A percentile compares a stretch with the other conserved stretches of the same genome.
phyloP scores from a whole-genome alignment of 1,140 invertebrate genomes.

The Drosophila repletoides region DNA sequence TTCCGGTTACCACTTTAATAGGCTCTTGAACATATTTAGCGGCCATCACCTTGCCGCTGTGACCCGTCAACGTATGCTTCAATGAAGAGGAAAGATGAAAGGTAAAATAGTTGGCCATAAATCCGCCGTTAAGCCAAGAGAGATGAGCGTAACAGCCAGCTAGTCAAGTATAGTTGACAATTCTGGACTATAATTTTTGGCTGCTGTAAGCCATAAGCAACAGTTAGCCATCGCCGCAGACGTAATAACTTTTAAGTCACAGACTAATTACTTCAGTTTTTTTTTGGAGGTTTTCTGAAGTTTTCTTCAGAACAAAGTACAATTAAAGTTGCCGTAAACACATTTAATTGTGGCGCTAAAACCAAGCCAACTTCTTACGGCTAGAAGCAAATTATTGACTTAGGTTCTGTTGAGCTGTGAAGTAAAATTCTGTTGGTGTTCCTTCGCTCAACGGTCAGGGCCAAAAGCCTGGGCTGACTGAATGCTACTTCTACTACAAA shows the following conservation, averaged over 20 bases:
- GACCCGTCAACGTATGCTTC: constrained; percentile 98
- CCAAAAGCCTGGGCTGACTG: too few relatives aligned
- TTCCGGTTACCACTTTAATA: constrained; percentile 95
- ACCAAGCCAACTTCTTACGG: constrained; percentile 19
- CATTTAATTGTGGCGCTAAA: constrained; percentile 57
- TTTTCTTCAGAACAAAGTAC: constrained; percentile 51
- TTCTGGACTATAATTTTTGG: constrained; percentile 5
- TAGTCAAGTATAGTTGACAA: constrained; percentile 11
- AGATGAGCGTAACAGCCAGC: constrained; percentile 3
- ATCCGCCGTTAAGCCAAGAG: constrained; percentile 1
- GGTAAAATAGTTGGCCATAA: constrained; percentile 44
- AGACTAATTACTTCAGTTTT: constrained; percentile 45
- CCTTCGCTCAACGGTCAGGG: too few relatives aligned
- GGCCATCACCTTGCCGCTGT: constrained; percentile 97
- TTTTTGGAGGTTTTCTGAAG: constrained; percentile 11
- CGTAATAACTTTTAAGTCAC: too few relatives aligned
- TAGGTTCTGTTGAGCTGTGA: constrained; percentile 2
- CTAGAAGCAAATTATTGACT: constrained; percentile 48
- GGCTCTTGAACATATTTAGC: constrained; percentile 95
- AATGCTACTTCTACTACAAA: too few relatives aligned
- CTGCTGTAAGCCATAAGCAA: constrained; percentile 1
- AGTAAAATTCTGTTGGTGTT: too few relatives aligned
- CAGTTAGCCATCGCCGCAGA: constrained; percentile 19
- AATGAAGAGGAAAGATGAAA: constrained; percentile 45
- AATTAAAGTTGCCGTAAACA: constrained; percentile 55